Evolutionary conservation across 2,888 invertebrate species (phyloP).

Genomic region (Hyposoter didymator): DNA sequence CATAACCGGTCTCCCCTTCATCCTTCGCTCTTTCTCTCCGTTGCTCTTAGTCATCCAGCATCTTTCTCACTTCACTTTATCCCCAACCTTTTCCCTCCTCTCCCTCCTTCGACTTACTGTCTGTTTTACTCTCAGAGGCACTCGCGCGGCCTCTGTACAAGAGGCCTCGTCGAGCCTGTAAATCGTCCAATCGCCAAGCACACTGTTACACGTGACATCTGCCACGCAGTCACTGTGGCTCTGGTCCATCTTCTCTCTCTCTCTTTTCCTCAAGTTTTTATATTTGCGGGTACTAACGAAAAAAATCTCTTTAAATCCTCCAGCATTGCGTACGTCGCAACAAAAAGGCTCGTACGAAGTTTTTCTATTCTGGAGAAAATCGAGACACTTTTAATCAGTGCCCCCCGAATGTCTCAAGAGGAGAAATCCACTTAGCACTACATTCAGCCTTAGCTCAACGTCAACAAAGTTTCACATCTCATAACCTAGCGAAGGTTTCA

Average conservation of each 20-base stretch:
- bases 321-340: conserved; percentile 17
- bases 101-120: conserved; percentile 43
- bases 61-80: conserved; percentile 31
- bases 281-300: conserved; percentile 33
- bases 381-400: conserved; percentile 26
- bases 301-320: conserved; percentile 52
- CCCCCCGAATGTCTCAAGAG: background rate
- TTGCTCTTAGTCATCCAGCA: conserved; percentile 16
- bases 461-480: background rate
- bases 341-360: background rate
- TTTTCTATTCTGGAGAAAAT: conserved; percentile 15
- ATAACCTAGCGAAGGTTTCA: background rate
- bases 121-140: conserved; percentile 50
- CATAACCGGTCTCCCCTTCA: conserved; percentile 69
- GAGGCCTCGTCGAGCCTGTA: conserved; percentile 61
- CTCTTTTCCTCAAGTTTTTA: conserved; percentile 23
- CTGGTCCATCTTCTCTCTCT: conserved; percentile 11
- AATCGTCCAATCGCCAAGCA: conserved; percentile 61
- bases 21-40: conserved; percentile 43
- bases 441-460: background rate
- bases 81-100: conserved; percentile 42
- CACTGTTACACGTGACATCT: conserved; percentile 66
- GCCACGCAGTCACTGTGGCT: conserved; percentile 63
- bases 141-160: conserved; percentile 62
- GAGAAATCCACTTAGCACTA: background rate